phyloP scores from a whole-genome alignment of 2,888 invertebrate species.

The Anaspis maculata region DNA sequence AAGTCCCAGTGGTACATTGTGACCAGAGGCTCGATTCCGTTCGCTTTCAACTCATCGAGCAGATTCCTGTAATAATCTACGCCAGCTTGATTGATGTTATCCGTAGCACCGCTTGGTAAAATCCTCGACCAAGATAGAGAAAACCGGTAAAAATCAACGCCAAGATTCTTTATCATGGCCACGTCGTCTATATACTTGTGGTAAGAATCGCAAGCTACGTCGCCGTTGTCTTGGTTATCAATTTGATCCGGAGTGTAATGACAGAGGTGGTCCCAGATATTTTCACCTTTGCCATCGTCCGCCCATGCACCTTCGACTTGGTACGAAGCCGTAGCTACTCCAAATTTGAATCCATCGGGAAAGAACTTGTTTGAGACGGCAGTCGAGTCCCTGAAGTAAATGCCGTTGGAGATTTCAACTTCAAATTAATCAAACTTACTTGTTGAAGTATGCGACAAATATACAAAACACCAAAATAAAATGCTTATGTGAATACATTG shows the following conservation, averaged over 20 bases:
- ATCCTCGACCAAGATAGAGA: slow-evolving; percentile 27
- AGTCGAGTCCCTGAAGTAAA: not conserved
- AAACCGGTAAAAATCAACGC: slow-evolving; percentile 47
- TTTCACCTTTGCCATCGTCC: slow-evolving; percentile 7
- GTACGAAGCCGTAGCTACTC: slow-evolving; percentile 7
- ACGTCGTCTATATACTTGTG: slow-evolving; percentile 56
- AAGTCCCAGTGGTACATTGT: slow-evolving; percentile 49
- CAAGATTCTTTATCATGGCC: slow-evolving; percentile 47
- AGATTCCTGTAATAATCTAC: slow-evolving; percentile 56
- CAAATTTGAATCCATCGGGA: slow-evolving; percentile 5
- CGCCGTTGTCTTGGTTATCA: slow-evolving; percentile 26
- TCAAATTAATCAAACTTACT: too few relatives aligned
- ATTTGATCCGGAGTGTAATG: slow-evolving; percentile 36
- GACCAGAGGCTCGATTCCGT: slow-evolving; percentile 30
- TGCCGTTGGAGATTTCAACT: too few relatives aligned
- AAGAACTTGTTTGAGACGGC: not conserved
- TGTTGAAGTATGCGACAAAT: too few relatives aligned
- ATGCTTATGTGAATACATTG: too few relatives aligned
- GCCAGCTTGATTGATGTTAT: slow-evolving; percentile 53
- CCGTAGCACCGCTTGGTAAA: slow-evolving; percentile 54
- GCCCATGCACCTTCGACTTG: slow-evolving; percentile 12
- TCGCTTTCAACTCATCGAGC: not conserved
- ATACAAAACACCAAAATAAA: too few relatives aligned
- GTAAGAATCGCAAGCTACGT: slow-evolving; percentile 60
- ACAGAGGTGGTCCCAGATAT: slow-evolving; percentile 1